Evolutionary conservation across 2,888 invertebrate species (phyloP).

Genomic region (Balanococcus diminutus): DNA sequence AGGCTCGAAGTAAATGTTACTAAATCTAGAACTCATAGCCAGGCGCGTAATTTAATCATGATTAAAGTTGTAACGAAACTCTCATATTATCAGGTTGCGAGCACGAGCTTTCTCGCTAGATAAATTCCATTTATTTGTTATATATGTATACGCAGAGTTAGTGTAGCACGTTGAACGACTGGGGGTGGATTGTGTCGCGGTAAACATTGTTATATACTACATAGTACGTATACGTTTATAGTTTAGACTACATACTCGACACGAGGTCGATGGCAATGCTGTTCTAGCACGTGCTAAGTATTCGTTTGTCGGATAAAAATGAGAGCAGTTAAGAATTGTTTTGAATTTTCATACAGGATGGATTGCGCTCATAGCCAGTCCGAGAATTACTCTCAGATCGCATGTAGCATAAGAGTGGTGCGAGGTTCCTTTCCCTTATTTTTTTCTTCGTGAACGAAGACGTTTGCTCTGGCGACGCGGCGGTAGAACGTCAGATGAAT

Average conservation of each 20-base stretch:
- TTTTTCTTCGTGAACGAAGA: no score
- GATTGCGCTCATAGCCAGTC: background rate
- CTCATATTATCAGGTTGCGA: background rate
- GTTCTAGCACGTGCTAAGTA: background rate
- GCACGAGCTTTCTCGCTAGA: background rate
- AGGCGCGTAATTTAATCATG: constrained; percentile 16
- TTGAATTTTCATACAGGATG: background rate
- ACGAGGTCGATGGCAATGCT: background rate
- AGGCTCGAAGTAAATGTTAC: background rate
- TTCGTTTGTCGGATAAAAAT: background rate
- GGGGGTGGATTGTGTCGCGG: background rate
- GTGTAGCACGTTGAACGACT: background rate
- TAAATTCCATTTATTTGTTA: constrained; percentile 10
- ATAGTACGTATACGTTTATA: no score
- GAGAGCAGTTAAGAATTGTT: background rate
- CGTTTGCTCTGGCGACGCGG: background rate
- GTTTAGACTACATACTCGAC: background rate
- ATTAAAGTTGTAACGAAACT: constrained; percentile 21
- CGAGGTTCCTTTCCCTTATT: background rate
- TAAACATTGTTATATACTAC: background rate
- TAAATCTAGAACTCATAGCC: background rate
- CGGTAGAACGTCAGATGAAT: background rate
- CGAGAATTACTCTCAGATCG: background rate
- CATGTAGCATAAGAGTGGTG: background rate
- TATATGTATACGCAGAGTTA: background rate